phyloP scores from a whole-genome alignment of 2,888 invertebrate genomes.

The Anthoptus insignis region DNA sequence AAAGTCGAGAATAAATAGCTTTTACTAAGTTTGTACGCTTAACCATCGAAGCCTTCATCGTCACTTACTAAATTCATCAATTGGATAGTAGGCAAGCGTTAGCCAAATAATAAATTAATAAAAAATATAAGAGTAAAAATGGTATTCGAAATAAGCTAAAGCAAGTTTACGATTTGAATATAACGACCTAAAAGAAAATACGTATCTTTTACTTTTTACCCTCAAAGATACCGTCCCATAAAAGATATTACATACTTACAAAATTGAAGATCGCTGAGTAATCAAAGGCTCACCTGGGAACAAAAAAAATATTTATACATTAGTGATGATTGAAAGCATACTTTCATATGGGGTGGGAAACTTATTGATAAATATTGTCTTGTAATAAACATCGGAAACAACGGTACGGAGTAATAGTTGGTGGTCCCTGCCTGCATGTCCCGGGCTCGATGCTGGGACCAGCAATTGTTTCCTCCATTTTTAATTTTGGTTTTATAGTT shows the following conservation, averaged over 20 bases:
- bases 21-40: no score
- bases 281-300: constrained; percentile 56
- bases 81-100: no score
- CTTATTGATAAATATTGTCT: constrained; percentile 25
- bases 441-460: no score
- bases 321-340: constrained; percentile 48
- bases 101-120: no score
- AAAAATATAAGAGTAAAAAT: no score
- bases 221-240: constrained; percentile 20
- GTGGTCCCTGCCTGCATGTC: no score
- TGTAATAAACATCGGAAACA: constrained; percentile 5
- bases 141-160: neutral
- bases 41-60: no score
- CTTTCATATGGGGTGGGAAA: constrained; percentile 19
- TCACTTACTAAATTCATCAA: neutral
- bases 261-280: constrained; percentile 53
- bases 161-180: neutral
- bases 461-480: no score
- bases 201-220: constrained; percentile 16
- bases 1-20: no score
- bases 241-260: constrained; percentile 48
- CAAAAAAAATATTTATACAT: constrained; percentile 57
- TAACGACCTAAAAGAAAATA: constrained; percentile 15
- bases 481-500: no score
- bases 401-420: neutral